Evolutionary conservation across 2,113 vertebrate species (phyloP).

Genomic region (Brachypteracias leptosomus): DNA sequence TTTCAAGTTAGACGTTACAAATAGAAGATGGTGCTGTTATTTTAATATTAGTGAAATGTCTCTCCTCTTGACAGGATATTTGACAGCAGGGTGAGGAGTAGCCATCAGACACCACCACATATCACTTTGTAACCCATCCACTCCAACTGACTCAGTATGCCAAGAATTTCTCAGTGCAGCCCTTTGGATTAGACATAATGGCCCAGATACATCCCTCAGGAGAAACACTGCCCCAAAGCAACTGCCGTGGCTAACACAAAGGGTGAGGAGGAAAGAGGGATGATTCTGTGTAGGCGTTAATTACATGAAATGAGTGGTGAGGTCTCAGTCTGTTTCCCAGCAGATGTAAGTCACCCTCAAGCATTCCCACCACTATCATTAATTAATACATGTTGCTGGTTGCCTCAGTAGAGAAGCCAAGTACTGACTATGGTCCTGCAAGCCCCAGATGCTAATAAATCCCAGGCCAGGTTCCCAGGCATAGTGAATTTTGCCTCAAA

Average conservation of each 20-base stretch:
- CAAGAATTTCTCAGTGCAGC: not conserved
- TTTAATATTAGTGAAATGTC: not conserved
- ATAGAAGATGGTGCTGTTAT: not conserved
- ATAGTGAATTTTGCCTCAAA: not conserved
- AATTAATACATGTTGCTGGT: not conserved
- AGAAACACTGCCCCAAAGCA: not conserved
- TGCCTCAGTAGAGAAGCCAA: not conserved
- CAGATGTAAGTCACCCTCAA: not conserved
- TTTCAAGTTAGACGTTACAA: not conserved
- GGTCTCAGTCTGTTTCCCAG: not conserved
- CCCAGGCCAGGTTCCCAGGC: not conserved
- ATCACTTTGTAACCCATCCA: not conserved
- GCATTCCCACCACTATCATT: not conserved
- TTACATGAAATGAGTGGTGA: not conserved
- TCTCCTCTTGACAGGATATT: not conserved
- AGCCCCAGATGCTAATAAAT: not conserved
- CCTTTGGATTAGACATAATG: not conserved
- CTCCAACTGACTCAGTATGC: not conserved
- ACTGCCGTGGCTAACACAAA: not conserved
- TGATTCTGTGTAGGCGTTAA: not conserved
- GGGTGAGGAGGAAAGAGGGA: not conserved
- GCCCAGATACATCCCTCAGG: not conserved
- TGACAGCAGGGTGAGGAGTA: not conserved
- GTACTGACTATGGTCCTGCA: not conserved
- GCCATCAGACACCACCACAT: not conserved